Conservation (phyloP, 2,888 invertebrate genomes). For the Aplocera efformata region DNA sequence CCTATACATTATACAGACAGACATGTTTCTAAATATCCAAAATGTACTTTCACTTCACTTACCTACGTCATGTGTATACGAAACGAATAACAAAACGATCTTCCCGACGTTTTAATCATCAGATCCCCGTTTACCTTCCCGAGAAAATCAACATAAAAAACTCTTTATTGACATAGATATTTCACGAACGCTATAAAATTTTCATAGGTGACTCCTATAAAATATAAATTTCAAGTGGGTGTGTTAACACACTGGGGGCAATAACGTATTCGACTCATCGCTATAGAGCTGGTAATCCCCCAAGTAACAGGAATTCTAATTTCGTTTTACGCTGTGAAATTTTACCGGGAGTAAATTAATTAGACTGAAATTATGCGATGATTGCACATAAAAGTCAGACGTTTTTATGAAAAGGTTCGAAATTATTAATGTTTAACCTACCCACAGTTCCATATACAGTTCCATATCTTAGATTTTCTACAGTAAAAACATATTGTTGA, state of each 20-base stretch:
- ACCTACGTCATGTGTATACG: no score
- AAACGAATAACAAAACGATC: no score
- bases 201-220: constrained; percentile 55
- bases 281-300: constrained; percentile 23
- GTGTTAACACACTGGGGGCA: constrained; percentile 51
- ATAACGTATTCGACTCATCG: constrained; percentile 31
- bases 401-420: constrained; percentile 2
- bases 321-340: constrained; percentile 16
- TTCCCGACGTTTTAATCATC: constrained; percentile 4
- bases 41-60: no score
- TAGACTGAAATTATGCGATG: constrained; percentile 10
- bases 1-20: no score
- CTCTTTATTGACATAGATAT: constrained; percentile 49
- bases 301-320: constrained; percentile 14
- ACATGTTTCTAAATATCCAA: no score
- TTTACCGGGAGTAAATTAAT: constrained; percentile 10
- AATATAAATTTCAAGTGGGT: constrained; percentile 51
- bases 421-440: background rate
- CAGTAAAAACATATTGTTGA: no score
- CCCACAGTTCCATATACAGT: background rate
- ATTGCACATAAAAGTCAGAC: constrained; percentile 7
- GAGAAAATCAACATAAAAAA: constrained; percentile 32
- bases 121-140: constrained; percentile 1
- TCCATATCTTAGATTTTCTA: no score
- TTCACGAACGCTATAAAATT: constrained; percentile 53